Evolutionary conservation across 2,797 vertebrate genomes (phyloP).

Genomic region (Accipiter superciliosus): DNA sequence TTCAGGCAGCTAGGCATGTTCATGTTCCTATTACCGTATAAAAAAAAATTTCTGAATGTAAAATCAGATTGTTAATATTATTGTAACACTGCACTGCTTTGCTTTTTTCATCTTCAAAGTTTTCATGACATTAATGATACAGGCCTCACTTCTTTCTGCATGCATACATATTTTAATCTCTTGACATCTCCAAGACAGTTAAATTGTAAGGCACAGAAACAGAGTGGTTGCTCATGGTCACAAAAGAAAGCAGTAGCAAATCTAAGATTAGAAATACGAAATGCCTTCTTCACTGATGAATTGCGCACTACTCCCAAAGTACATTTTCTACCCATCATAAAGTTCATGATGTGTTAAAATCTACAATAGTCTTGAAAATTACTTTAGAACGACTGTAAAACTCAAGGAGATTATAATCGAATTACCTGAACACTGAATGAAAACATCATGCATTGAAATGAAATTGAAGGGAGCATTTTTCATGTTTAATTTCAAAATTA

Average conservation of each 20-base stretch:
- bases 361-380: neutral
- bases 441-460: neutral
- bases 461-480: neutral
- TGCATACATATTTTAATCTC: neutral
- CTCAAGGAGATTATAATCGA: neutral
- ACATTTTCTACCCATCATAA: neutral
- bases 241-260: neutral
- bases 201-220: neutral
- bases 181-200: neutral
- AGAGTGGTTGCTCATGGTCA: neutral
- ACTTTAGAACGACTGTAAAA: neutral
- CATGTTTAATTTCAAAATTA: neutral
- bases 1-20: conserved; percentile 44
- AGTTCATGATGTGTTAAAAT: neutral
- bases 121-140: neutral
- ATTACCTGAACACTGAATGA: neutral
- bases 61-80: neutral
- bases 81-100: neutral
- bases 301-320: neutral
- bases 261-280: neutral
- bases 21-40: neutral
- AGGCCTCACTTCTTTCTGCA: neutral
- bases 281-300: neutral
- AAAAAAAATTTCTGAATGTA: neutral
- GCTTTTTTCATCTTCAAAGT: neutral